phyloP scores from a whole-genome alignment of 2,113 vertebrate species.

The Equus przewalskii region DNA sequence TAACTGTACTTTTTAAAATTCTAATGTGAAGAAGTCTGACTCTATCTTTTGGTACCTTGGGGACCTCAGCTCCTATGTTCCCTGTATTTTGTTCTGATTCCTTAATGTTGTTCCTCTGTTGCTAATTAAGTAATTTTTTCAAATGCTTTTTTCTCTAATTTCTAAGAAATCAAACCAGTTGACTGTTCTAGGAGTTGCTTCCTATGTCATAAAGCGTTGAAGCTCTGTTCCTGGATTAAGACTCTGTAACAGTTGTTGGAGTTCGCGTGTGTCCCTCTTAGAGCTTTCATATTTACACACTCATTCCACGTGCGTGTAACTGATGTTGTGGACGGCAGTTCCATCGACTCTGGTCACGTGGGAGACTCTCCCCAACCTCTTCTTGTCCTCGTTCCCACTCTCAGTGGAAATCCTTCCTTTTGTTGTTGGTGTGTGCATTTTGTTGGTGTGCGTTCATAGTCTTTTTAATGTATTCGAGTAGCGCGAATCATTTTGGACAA shows the following conservation, averaged over 20 bases:
- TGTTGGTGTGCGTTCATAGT: slow-evolving; percentile 79
- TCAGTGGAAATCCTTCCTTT: slow-evolving; percentile 66
- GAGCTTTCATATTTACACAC: neutral
- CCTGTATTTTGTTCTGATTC: slow-evolving; percentile 9
- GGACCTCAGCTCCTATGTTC: slow-evolving; percentile 62
- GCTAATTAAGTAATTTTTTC: slow-evolving; percentile 51
- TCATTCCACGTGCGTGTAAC: neutral
- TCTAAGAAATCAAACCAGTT: slow-evolving; percentile 44
- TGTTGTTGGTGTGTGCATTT: slow-evolving; percentile 34
- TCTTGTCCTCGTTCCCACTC: slow-evolving; percentile 41
- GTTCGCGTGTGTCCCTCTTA: rapidly evolving
- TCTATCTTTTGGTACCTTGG: slow-evolving; percentile 45
- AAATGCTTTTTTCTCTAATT: neutral
- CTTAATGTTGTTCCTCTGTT: slow-evolving; percentile 23
- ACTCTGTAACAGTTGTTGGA: neutral
- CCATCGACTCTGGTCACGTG: rapidly evolving
- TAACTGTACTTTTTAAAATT: slow-evolving; percentile 68
- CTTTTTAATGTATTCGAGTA: slow-evolving; percentile 76
- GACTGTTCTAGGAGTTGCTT: neutral
- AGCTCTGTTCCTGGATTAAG: neutral
- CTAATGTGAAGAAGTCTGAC: slow-evolving; percentile 81
- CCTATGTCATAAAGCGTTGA: neutral
- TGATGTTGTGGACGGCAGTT: neutral
- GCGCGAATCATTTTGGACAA: slow-evolving; percentile 69
- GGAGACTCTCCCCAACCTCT: neutral